Conservation (phyloP, 2,888 invertebrate species). For the Pheosia tremula region DNA sequence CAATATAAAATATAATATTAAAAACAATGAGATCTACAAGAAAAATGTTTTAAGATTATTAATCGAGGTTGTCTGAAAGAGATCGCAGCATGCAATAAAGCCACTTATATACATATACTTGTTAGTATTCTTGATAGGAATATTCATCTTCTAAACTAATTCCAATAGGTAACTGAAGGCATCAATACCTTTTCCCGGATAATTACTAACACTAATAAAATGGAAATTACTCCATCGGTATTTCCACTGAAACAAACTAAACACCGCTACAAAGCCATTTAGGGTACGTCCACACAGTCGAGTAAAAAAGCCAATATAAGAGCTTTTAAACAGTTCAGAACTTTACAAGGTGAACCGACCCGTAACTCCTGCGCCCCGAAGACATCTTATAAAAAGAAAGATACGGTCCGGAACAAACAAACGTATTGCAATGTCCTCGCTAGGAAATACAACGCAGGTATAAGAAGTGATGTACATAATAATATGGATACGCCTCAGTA, state of each 20-base stretch:
- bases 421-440: slow-evolving; percentile 66
- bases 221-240: too few species aligned
- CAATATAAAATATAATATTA: too few species aligned
- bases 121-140: too few species aligned
- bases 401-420: slow-evolving; percentile 72
- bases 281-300: not conserved
- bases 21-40: too few species aligned
- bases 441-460: slow-evolving; percentile 61
- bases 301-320: slow-evolving; percentile 43
- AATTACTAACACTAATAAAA: not conserved
- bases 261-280: slow-evolving; percentile 2
- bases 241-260: not conserved
- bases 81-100: too few species aligned
- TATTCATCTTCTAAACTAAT: too few species aligned
- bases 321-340: slow-evolving; percentile 50
- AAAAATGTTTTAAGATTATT: too few species aligned
- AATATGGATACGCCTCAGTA: slow-evolving; percentile 49
- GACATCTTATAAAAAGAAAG: slow-evolving; percentile 70
- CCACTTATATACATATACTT: too few species aligned
- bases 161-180: too few species aligned
- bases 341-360: slow-evolving; percentile 58
- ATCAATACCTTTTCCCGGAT: too few species aligned
- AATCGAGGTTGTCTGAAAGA: too few species aligned
- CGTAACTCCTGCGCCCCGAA: slow-evolving; percentile 58
- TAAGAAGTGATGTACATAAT: slow-evolving; percentile 44